phyloP scores from a whole-genome alignment of 2,113 vertebrate species.

The Microcebus jonahi region DNA sequence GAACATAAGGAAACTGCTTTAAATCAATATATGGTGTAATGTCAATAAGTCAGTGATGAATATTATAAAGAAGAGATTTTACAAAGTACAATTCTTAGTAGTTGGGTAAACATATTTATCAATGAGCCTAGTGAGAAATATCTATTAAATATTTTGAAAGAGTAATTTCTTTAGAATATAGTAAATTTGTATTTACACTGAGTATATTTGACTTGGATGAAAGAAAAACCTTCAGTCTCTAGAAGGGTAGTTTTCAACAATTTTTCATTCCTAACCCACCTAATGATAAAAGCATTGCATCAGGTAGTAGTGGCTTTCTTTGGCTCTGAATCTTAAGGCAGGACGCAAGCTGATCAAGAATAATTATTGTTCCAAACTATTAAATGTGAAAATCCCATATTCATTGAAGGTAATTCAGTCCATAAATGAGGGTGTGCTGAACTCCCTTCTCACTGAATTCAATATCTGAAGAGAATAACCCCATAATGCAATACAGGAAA shows the following conservation, averaged over 20 bases:
- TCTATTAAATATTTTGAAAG: conserved; percentile 42
- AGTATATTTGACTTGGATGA: not conserved
- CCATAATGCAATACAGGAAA: not conserved
- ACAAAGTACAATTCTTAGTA: conserved; percentile 15
- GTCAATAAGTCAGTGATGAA: not conserved
- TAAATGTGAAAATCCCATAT: conserved; percentile 7
- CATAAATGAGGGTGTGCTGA: not conserved
- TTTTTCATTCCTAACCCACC: not conserved
- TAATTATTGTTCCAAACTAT: not conserved
- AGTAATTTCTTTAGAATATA: not conserved
- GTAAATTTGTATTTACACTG: not conserved
- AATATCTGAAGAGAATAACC: conserved; percentile 21
- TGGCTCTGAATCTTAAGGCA: conserved; percentile 9
- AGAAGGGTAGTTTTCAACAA: not conserved
- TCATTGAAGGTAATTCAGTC: conserved; percentile 15
- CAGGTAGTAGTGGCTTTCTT: not conserved
- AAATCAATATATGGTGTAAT: not conserved
- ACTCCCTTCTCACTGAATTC: not conserved
- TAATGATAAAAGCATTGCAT: not conserved
- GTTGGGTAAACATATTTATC: not conserved
- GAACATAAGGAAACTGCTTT: not conserved
- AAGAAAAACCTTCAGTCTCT: conserved; percentile 30
- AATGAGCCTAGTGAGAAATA: not conserved
- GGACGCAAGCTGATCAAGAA: not conserved
- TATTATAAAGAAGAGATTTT: conserved; percentile 29